phyloP scores from a whole-genome alignment of 2,888 invertebrate genomes.

The Eustalomyia histrio region DNA sequence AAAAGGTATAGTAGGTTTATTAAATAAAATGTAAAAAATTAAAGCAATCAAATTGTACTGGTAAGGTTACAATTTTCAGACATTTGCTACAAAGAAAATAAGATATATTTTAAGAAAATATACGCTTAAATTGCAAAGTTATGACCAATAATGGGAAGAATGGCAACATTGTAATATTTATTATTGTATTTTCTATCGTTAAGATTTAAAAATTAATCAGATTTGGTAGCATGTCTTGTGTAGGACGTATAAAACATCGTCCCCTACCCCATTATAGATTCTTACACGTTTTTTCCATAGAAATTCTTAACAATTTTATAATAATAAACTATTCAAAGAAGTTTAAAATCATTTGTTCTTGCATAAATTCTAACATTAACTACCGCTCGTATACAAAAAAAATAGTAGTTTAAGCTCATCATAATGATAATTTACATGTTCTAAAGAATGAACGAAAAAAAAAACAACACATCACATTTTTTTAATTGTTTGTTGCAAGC shows the following conservation, averaged over 20 bases:
- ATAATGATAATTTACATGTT: conserved; percentile 55
- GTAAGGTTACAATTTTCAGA: no score
- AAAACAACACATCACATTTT: conserved; percentile 21
- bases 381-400: conserved; percentile 24
- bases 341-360: conserved; percentile 13
- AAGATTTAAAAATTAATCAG: no score
- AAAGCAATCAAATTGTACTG: no score
- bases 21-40: background rate
- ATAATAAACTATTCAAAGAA: conserved; percentile 22
- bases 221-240: no score
- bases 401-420: conserved; percentile 49
- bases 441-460: conserved; percentile 18
- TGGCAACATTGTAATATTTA: no score
- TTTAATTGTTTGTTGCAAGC: conserved; percentile 45
- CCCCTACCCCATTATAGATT: background rate
- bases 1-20: background rate
- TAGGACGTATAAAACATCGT: background rate
- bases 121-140: no score
- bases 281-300: background rate
- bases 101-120: no score
- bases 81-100: no score
- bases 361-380: conserved; percentile 36
- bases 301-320: conserved; percentile 7
- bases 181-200: no score
- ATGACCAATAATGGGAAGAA: no score